These are phyloP conservation scores for Asobara japonica DNA, from an alignment of 1,140 invertebrate genomes.

Conservation along the genomic window DNA sequence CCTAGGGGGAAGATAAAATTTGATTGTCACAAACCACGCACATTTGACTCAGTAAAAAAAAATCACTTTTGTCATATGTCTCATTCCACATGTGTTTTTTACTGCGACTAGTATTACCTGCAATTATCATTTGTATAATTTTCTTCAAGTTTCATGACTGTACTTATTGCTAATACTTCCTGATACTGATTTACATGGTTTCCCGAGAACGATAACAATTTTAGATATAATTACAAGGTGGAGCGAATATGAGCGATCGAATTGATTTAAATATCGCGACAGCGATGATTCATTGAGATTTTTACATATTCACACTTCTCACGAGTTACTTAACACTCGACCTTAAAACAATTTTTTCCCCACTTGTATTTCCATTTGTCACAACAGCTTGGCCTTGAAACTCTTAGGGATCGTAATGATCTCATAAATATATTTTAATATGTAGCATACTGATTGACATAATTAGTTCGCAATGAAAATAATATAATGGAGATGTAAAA, in stretches of 20 bases:
- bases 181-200: slow-evolving; percentile 7
- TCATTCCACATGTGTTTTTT: slow-evolving; percentile 13
- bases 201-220: background rate
- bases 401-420: background rate
- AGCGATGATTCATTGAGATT: background rate
- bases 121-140: slow-evolving; percentile 14
- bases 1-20: background rate
- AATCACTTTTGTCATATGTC: slow-evolving; percentile 26
- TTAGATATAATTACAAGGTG: background rate
- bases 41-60: slow-evolving; percentile 15
- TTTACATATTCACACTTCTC: background rate
- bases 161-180: slow-evolving; percentile 14
- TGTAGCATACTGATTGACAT: background rate
- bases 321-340: background rate
- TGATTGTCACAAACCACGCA: slow-evolving; percentile 35
- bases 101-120: background rate
- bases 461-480: background rate
- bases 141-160: background rate
- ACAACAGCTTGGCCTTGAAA: background rate
- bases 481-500: background rate
- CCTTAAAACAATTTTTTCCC: background rate
- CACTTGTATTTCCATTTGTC: background rate
- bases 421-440: slow-evolving; percentile 9
- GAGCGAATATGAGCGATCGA: background rate
- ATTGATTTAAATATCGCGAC: background rate